A percentile compares a stretch with the other conserved stretches of the same genome.
These are phyloP conservation scores for Diploscapter pachys DNA, from an alignment of 1,140 invertebrate species.

Conservation along the genomic window DNA sequence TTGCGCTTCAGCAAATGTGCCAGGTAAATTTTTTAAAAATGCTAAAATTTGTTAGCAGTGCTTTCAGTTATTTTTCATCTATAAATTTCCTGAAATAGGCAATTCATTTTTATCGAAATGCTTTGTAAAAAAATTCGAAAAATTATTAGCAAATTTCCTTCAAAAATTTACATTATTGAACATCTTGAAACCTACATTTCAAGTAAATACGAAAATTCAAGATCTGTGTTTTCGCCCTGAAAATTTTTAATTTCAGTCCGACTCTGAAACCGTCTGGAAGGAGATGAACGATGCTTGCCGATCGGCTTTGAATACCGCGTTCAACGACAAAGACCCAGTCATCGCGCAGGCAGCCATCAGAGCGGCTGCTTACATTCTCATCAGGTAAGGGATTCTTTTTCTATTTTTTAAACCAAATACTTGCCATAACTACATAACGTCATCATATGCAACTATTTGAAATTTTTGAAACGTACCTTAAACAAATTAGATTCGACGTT, in stretches of 20 bases:
- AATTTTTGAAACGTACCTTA: no score
- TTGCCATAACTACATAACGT: no score
- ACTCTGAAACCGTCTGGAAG: background rate
- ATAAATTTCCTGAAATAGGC: background rate
- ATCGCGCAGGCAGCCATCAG: constrained; percentile 18
- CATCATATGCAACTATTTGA: no score
- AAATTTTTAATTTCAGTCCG: background rate
- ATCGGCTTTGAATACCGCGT: constrained; percentile 3
- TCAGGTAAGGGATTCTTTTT: background rate
- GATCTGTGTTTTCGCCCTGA: background rate
- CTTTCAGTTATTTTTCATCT: background rate
- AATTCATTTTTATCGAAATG: background rate
- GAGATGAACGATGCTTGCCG: constrained; percentile 6
- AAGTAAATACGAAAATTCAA: background rate
- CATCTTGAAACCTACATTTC: constrained; percentile 3
- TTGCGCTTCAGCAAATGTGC: constrained; percentile 20
- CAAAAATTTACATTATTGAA: background rate
- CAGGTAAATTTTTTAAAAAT: constrained; percentile 2
- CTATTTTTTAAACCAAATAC: background rate
- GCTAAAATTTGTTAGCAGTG: background rate
- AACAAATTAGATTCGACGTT: no score
- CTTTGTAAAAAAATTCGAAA: background rate
- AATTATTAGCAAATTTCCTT: background rate
- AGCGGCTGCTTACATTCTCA: constrained; percentile 11
- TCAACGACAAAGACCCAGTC: constrained; percentile 7